phyloP scores from a whole-genome alignment of 2,113 vertebrate species.

The Polyodon spathula region DNA sequence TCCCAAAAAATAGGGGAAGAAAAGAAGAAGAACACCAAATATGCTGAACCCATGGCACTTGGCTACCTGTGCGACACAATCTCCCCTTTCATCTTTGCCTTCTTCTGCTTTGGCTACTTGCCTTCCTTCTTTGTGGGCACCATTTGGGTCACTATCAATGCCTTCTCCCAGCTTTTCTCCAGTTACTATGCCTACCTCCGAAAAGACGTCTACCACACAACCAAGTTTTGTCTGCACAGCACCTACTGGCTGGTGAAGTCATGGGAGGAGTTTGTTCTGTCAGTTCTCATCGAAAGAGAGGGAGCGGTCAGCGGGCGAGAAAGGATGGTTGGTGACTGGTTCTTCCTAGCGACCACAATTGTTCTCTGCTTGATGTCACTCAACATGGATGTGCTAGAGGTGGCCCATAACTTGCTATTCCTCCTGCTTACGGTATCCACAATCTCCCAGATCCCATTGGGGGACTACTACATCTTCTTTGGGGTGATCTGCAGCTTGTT shows the following conservation, averaged over 20 bases:
- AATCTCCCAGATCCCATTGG: constrained; percentile 56
- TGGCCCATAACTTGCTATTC: constrained; percentile 66
- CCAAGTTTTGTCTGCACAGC: constrained; percentile 70
- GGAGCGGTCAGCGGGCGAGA: constrained; percentile 37
- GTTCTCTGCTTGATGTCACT: constrained; percentile 56
- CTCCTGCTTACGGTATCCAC: constrained; percentile 58
- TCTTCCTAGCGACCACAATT: constrained; percentile 61
- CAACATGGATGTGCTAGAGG: constrained; percentile 67
- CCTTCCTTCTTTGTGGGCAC: constrained; percentile 56
- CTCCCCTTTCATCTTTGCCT: constrained; percentile 66
- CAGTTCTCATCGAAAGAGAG: constrained; percentile 8
- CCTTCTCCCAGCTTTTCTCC: constrained; percentile 62
- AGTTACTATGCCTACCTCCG: constrained; percentile 74
- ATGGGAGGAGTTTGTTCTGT: constrained; percentile 72
- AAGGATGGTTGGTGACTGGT: constrained; percentile 71
- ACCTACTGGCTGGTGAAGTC: constrained; percentile 71
- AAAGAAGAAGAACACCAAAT: constrained; percentile 82
- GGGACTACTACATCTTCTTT: constrained; percentile 54
- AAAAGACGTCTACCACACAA: constrained; percentile 65
- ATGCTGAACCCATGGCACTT: constrained; percentile 77
- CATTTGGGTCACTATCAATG: constrained; percentile 68
- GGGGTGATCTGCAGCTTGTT: constrained; percentile 67
- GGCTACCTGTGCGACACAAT: constrained; percentile 70
- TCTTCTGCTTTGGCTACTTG: constrained; percentile 71
- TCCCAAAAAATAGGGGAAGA: constrained; percentile 61